These are phyloP conservation scores for Tortrix viridana DNA, from an alignment of 2,888 invertebrate species.

Conservation along the genomic window DNA sequence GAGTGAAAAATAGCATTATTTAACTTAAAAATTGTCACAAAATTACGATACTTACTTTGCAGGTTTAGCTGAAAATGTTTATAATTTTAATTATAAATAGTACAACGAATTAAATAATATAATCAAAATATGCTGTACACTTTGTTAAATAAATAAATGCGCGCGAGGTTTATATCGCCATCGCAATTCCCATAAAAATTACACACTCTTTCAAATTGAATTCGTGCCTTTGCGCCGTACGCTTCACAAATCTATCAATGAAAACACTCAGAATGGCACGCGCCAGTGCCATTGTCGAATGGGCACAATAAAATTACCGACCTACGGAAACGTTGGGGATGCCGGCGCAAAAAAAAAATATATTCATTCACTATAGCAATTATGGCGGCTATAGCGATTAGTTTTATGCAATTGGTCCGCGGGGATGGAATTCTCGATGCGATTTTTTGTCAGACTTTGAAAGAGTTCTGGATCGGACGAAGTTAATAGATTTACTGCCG, in stretches of 20 bases:
- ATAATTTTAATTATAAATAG: too few relatives aligned
- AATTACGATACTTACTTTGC: too few relatives aligned
- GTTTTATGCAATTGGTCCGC: slow-evolving; percentile 55
- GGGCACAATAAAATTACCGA: slow-evolving; percentile 60
- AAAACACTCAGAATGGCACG: slow-evolving; percentile 77
- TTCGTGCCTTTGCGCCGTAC: slow-evolving; percentile 40
- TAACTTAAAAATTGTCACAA: too few relatives aligned
- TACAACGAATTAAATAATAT: too few relatives aligned
- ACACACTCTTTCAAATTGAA: neutral
- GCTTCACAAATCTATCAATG: slow-evolving; percentile 48
- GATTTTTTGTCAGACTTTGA: slow-evolving; percentile 39
- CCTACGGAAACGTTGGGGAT: slow-evolving; percentile 54
- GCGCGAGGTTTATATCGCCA: neutral
- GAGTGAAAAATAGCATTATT: too few relatives aligned
- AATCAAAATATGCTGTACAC: too few relatives aligned
- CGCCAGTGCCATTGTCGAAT: slow-evolving; percentile 63
- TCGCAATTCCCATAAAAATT: slow-evolving; percentile 8
- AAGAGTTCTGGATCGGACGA: slow-evolving; percentile 6
- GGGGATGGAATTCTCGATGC: slow-evolving; percentile 41
- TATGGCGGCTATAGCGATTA: slow-evolving; percentile 71
- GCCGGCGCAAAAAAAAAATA: slow-evolving; percentile 62
- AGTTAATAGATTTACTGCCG: slow-evolving; percentile 15
- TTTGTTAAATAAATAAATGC: too few relatives aligned
- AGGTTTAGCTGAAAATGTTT: too few relatives aligned
- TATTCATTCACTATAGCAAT: slow-evolving; percentile 73